These are phyloP conservation scores for Oscheius sp. DNA, from an alignment of 2,888 invertebrate genomes.

Conservation along the genomic window DNA sequence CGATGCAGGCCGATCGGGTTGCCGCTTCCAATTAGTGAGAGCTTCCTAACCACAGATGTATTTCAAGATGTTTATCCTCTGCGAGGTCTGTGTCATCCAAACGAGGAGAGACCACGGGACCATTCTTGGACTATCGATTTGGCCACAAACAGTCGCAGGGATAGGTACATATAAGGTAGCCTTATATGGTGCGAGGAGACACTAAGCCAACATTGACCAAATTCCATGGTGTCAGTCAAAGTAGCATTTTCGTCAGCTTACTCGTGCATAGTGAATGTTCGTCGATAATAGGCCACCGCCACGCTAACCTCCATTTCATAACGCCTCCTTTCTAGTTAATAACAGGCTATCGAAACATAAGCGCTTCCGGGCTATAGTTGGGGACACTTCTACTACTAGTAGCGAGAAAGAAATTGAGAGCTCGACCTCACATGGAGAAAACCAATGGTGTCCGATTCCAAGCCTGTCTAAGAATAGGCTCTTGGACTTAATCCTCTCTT, in stretches of 20 bases:
- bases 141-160: slow-evolving; percentile 25
- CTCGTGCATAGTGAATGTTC: slow-evolving; percentile 35
- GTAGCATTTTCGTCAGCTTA: slow-evolving; percentile 36
- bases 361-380: slow-evolving; percentile 25
- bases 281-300: slow-evolving; percentile 35
- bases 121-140: slow-evolving; percentile 27
- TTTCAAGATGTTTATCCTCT: slow-evolving; percentile 33
- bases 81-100: slow-evolving; percentile 26
- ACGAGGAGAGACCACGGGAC: neutral
- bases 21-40: slow-evolving; percentile 32
- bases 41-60: slow-evolving; percentile 37
- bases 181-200: neutral
- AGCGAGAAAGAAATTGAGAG: neutral
- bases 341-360: slow-evolving; percentile 36
- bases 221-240: slow-evolving; percentile 27
- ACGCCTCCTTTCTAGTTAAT: slow-evolving; percentile 30
- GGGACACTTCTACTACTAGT: neutral
- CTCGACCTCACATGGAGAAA: slow-evolving; percentile 18
- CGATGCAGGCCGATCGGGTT: slow-evolving; percentile 32
- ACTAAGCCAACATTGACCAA: neutral
- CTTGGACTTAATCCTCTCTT: slow-evolving; percentile 29
- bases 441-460: slow-evolving; percentile 16
- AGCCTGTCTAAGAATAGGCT: slow-evolving; percentile 7
- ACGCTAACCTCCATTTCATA: slow-evolving; percentile 38
- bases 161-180: slow-evolving; percentile 8